Conservation (phyloP, 2,113 vertebrate species). For the Protomyctophum bolini region DNA sequence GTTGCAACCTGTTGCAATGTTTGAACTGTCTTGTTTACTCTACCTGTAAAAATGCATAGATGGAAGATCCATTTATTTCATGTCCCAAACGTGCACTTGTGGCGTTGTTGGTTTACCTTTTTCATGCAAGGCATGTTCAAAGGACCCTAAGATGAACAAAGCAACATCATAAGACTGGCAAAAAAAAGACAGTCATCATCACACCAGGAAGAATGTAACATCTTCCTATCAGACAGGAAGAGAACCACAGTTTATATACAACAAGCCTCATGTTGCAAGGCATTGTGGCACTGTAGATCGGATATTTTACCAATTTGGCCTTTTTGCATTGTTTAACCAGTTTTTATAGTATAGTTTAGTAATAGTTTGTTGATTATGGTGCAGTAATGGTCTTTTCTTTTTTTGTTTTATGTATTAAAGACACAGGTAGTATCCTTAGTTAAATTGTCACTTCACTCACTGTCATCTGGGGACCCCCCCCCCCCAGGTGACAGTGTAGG, state of each 20-base stretch:
- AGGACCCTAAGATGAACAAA: not conserved
- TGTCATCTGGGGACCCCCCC: too few relatives aligned
- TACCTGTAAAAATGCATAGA: not conserved
- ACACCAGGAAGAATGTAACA: not conserved
- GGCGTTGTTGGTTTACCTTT: not conserved
- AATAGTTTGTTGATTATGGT: too few relatives aligned
- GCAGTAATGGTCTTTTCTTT: too few relatives aligned
- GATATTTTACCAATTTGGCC: too few relatives aligned
- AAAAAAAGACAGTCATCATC: not conserved
- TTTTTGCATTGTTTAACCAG: too few relatives aligned
- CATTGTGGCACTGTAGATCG: too few relatives aligned
- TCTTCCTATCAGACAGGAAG: slow-evolving; percentile 13
- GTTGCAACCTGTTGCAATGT: slow-evolving; percentile 36
- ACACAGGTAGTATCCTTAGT: too few relatives aligned
- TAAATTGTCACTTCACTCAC: too few relatives aligned
- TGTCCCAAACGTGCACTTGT: not conserved
- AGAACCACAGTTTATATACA: slow-evolving; percentile 9
- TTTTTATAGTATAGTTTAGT: too few relatives aligned
- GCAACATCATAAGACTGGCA: not conserved
- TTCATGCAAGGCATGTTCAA: not conserved
- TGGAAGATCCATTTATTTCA: not conserved
- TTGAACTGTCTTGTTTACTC: slow-evolving; percentile 30
- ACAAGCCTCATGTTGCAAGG: not conserved
- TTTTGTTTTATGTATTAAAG: too few relatives aligned
- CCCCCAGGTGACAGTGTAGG: too few relatives aligned